These are phyloP conservation scores for Nomada flava DNA, from an alignment of 2,888 invertebrate genomes.

Conservation along the genomic window DNA sequence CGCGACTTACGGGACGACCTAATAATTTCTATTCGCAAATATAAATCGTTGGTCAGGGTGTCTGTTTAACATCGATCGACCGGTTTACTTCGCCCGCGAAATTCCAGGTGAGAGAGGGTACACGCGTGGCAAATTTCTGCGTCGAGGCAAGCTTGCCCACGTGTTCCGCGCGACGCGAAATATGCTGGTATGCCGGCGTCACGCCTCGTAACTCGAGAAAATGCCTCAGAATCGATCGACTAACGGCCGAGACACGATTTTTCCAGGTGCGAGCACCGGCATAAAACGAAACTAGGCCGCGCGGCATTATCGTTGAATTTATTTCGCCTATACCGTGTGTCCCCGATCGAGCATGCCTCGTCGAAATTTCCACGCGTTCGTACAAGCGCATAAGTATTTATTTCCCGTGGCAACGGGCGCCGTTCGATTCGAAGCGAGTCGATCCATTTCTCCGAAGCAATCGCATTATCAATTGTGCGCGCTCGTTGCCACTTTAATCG, in stretches of 20 bases:
- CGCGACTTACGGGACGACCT: too few relatives aligned
- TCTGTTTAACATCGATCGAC: not conserved
- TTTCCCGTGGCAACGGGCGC: too few relatives aligned
- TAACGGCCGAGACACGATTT: constrained; percentile 72
- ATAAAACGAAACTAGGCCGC: constrained; percentile 55
- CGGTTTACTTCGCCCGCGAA: constrained; percentile 5
- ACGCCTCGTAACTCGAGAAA: constrained; percentile 70
- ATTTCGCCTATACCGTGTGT: constrained; percentile 15
- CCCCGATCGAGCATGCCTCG: not conserved
- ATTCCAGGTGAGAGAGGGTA: constrained; percentile 9
- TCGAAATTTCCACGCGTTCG: not conserved
- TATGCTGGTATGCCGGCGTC: constrained; percentile 60
- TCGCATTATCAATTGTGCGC: too few relatives aligned
- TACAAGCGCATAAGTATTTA: too few relatives aligned
- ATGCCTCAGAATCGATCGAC: constrained; percentile 66
- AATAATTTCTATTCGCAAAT: too few relatives aligned
- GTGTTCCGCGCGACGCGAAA: constrained; percentile 59
- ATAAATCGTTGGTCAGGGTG: too few relatives aligned
- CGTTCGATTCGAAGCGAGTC: not conserved
- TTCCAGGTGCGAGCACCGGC: constrained; percentile 53
- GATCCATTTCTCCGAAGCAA: not conserved
- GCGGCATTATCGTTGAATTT: constrained; percentile 38
- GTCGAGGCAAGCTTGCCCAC: constrained; percentile 49
- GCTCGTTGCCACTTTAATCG: not conserved
- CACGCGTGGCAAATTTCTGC: constrained; percentile 7